Percentiles rank a stretch among this genome's conserved stretches.
phyloP scores from a whole-genome alignment of 2,888 invertebrate species.

The Elmis aenea region DNA sequence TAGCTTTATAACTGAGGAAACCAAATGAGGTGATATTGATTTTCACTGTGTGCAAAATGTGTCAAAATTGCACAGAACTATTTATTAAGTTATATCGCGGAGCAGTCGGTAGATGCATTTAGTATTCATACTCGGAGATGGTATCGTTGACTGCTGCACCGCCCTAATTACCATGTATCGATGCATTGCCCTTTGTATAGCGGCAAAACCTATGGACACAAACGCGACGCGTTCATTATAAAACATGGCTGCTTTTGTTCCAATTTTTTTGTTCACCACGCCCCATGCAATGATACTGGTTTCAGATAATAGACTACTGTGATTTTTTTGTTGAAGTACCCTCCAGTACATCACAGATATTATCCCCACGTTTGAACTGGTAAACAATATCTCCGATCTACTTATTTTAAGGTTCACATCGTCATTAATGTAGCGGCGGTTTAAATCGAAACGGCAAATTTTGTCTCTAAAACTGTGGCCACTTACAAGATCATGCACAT shows the following conservation, averaged over 20 bases:
- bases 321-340: no score
- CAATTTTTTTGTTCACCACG: slow-evolving; percentile 35
- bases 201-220: slow-evolving; percentile 42
- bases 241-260: slow-evolving; percentile 44
- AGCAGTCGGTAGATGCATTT: slow-evolving; percentile 35
- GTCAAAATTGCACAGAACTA: slow-evolving; percentile 14
- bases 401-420: no score
- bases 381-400: no score
- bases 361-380: no score
- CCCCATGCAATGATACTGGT: slow-evolving; percentile 40
- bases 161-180: slow-evolving; percentile 46
- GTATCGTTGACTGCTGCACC: slow-evolving; percentile 43
- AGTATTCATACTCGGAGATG: slow-evolving; percentile 42
- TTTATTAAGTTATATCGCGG: slow-evolving; percentile 22
- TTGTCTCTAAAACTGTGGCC: no score
- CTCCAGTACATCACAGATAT: no score
- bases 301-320: slow-evolving; percentile 31
- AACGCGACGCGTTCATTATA: slow-evolving; percentile 43
- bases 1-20: no score
- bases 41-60: no score
- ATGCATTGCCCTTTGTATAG: slow-evolving; percentile 41
- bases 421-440: no score
- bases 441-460: no score
- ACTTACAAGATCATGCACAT: no score
- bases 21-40: no score